Evolutionary conservation across 2,888 invertebrate species (phyloP), one percentile per base, ranked within the genome.

Genomic region (Eledone cirrhosa): DNA sequence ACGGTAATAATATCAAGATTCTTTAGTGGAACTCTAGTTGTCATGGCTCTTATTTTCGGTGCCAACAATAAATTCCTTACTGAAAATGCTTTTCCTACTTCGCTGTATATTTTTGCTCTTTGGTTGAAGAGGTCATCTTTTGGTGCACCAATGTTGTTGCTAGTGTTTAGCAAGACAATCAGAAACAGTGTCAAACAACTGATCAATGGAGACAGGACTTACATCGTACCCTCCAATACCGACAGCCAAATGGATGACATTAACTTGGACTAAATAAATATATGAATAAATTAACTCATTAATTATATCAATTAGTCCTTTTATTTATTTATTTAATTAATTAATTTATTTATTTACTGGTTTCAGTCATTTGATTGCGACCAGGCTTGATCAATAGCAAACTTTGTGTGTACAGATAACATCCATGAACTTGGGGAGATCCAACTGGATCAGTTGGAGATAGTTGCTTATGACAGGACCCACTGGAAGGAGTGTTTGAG

Each of bases 81-180:
- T 7, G 33, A 22, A 2, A 72, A 33, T 19, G 19, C 16, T 1
- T 72, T 72, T 22, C 72, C 72, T 0, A 72, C 72, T 22, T 72
- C 72, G 0, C 72, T 72, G 16, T 72, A 72, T n/a, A 72, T 41
- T 7, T 31, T 31, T 19, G 72, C 72, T 5, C 41, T 72, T 22
- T 72, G 72, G 72, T 41, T 31, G 31, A 72, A 72, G 22, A 72
- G 41, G 14, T n/a, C 72, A 16, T 72, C 72, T 3, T 72, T 72
- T 8, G 72, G 72, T 5, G n/a, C 41, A 2, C 72, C 72, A 8
- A 72, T 72, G 72, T 41, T 72, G 8, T 22, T 72, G n/a, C 41
- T 31, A 31, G 3, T 72, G 19, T 72, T 72, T 3, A 72, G 72
- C 8, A 33, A 72, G n/a, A 72, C 33, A 13, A 41, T 72, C 14